Evolutionary conservation across 2,113 vertebrate species (phyloP), one percentile per base, ranked within the genome.

Genomic region (Tenrec ecaudatus): DNA sequence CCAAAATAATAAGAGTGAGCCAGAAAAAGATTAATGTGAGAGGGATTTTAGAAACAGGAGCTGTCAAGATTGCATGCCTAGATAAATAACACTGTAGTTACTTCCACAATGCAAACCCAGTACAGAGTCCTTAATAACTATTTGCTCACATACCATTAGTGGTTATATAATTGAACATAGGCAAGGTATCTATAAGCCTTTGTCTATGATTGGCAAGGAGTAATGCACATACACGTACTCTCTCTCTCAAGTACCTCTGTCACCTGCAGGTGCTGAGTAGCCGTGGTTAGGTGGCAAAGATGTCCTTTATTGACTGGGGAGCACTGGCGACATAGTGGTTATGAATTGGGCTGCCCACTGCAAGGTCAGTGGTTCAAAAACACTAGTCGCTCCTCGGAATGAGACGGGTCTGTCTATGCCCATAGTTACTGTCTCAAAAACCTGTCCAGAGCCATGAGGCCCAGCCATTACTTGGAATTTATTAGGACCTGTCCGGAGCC

Each of bases 71-170:
- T 82, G 58, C 33, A 40, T 19, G 31, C 36, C 58, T 89, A 93
- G 82, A 85, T 97, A 69, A 91, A 77, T 82, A 86, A 86, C 86
- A 81, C 47, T 53, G 79, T 71, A 89, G 31, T 62, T 90, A 86
- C 64, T 89, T 90, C 20, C 71, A 89, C 64, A 83, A 73, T 81
- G 31, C 29, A 6, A 92, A 58, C 7, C 16, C 64, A 57, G 60
- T 4, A 60, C 47, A 57, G 12, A 87, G 29, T 82, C 27, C 76
- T 91, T n/a, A 95, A 58, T 86, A 96, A 78, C 78, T 64, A 71
- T 40, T 91, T 69, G 40, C 12, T 86, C 90, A 16, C 1, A 0
- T 88, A 38, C 25, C 31, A 40, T 76, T 58, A 77, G 79, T 36
- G 62, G 62, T 73, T 31, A 33, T 38, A 27, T 66, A 71, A 53